phyloP scores from a whole-genome alignment of 2,797 vertebrate genomes.

The Fratercula arctica region DNA sequence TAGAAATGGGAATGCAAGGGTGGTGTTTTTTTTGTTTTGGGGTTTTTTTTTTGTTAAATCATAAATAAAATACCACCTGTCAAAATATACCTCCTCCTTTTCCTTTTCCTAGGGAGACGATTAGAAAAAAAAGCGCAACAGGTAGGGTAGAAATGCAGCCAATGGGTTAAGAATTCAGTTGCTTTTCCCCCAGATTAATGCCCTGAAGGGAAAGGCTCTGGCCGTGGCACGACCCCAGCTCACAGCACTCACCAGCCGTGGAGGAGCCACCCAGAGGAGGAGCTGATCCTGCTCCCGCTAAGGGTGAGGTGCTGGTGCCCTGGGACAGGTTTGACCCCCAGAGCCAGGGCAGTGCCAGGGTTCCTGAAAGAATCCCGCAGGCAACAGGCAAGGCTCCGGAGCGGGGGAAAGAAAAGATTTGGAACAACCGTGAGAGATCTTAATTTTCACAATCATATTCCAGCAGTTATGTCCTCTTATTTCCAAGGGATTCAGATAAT shows the following conservation, averaged over 20 bases:
- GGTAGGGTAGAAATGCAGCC: neutral
- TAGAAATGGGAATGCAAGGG: neutral
- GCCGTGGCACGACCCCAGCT: neutral
- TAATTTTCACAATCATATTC: conserved; percentile 11
- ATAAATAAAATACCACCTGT: neutral
- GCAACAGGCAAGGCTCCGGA: neutral
- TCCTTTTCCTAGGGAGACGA: neutral
- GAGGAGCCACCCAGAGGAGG: neutral
- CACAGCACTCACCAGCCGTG: neutral
- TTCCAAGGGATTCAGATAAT: conserved; percentile 23
- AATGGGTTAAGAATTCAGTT: neutral
- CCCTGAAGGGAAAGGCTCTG: neutral
- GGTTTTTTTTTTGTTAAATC: neutral
- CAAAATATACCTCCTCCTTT: neutral
- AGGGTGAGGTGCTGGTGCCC: accelerated
- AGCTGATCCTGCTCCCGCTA: neutral
- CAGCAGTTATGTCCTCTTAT: neutral
- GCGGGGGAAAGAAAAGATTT: neutral
- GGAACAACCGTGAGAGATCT: neutral
- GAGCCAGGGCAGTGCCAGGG: neutral
- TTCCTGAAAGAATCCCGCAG: neutral
- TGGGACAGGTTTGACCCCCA: neutral
- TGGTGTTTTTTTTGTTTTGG: neutral
- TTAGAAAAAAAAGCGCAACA: neutral
- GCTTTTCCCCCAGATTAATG: neutral